Conservation (phyloP, 2,113 vertebrate genomes). For the Dolichotis patagonum region DNA sequence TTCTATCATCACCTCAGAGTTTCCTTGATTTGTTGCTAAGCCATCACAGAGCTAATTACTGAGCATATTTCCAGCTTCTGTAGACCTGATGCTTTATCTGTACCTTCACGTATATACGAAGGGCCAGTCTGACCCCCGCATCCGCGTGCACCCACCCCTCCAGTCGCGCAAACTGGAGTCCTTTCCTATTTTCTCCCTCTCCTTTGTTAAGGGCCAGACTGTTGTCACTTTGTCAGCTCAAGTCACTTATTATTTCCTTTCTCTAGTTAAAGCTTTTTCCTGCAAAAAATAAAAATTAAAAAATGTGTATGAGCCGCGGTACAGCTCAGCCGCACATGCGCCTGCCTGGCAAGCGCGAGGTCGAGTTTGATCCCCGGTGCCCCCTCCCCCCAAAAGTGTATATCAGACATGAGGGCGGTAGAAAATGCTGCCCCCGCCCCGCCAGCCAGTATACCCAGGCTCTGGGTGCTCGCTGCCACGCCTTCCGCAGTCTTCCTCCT, state of each 20-base stretch:
- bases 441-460: too few relatives aligned
- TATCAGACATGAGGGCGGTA: too few relatives aligned
- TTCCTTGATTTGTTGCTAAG: too few relatives aligned
- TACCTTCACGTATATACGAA: background rate
- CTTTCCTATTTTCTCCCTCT: background rate
- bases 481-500: background rate
- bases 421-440: too few relatives aligned
- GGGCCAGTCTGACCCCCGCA: background rate
- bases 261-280: background rate
- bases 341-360: too few relatives aligned
- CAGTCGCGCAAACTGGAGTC: background rate
- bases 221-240: background rate
- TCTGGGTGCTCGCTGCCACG: too few relatives aligned
- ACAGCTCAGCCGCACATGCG: too few relatives aligned
- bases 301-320: too few relatives aligned
- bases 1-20: too few relatives aligned
- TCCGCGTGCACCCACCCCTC: too few relatives aligned
- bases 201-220: background rate
- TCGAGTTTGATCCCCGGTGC: too few relatives aligned
- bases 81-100: background rate
- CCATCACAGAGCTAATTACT: background rate
- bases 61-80: background rate
- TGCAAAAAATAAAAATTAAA: background rate
- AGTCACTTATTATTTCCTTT: background rate
- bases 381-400: too few relatives aligned